Conservation (phyloP, 2,888 invertebrate species). For the Alentia gelatinosa region DNA sequence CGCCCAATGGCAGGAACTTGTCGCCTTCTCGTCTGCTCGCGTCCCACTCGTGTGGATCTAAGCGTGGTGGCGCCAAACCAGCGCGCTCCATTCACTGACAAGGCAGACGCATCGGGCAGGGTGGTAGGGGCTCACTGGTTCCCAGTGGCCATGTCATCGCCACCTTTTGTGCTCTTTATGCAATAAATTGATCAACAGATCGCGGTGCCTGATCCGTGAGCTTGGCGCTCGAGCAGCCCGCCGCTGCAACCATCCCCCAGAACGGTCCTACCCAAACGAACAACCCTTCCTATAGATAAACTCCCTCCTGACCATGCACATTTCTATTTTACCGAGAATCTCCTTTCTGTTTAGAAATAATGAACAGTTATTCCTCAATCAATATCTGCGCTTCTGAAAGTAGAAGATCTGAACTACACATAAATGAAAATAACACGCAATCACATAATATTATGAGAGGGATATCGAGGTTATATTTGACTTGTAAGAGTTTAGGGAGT, state of each 20-base stretch:
- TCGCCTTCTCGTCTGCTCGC: background rate
- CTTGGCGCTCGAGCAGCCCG: background rate
- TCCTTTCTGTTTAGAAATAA: too few species aligned
- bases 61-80: slow-evolving; percentile 30
- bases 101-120: background rate
- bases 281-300: too few species aligned
- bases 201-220: background rate
- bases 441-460: too few species aligned
- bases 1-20: slow-evolving; percentile 18
- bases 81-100: background rate
- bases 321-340: too few species aligned
- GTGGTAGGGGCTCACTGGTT: background rate
- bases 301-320: too few species aligned
- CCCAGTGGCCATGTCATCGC: slow-evolving; percentile 43
- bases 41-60: slow-evolving; percentile 40
- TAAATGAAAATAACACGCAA: too few species aligned
- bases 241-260: background rate
- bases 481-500: background rate
- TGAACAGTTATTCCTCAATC: too few species aligned
- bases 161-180: slow-evolving; percentile 38
- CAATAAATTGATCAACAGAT: slow-evolving; percentile 45
- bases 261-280: too few species aligned
- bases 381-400: too few species aligned
- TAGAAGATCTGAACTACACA: too few species aligned
- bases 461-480: too few species aligned